Percentiles rank a stretch among this genome's conserved stretches.
phyloP scores from a whole-genome alignment of 2,113 vertebrate species.

The Epinephelus lanceolatus region DNA sequence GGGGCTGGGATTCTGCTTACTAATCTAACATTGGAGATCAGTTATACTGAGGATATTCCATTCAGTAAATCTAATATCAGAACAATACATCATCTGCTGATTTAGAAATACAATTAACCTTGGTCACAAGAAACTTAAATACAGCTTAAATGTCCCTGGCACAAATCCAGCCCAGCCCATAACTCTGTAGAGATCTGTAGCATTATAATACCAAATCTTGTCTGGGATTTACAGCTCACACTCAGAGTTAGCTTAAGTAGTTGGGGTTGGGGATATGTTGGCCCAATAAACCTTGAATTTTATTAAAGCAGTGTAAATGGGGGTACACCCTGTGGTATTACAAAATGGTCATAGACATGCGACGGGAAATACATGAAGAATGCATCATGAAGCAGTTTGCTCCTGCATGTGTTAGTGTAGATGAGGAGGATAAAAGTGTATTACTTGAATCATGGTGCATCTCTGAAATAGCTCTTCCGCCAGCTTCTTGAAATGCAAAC shows the following conservation, averaged over 20 bases:
- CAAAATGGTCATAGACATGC: neutral
- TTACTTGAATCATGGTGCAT: constrained; percentile 18
- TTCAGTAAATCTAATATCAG: constrained; percentile 49
- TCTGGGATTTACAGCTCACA: constrained; percentile 24
- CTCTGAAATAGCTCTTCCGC: constrained; percentile 1
- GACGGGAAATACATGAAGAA: neutral
- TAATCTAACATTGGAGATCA: constrained; percentile 39
- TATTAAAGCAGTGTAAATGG: neutral
- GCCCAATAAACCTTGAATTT: constrained; percentile 23
- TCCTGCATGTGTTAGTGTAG: constrained; percentile 4
- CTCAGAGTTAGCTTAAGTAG: constrained; percentile 19
- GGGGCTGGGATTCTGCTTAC: neutral
- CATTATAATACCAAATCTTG: constrained; percentile 37
- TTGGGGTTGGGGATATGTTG: constrained; percentile 6
- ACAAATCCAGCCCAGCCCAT: constrained; percentile 23
- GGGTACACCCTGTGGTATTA: neutral
- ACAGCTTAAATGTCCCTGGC: constrained; percentile 30
- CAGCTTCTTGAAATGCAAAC: constrained; percentile 20
- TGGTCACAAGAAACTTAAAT: constrained; percentile 45
- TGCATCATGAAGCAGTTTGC: constrained; percentile 7
- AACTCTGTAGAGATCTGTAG: constrained; percentile 28
- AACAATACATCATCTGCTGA: constrained; percentile 28
- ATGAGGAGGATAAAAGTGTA: constrained; percentile 21
- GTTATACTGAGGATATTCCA: constrained; percentile 35
- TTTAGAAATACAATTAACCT: constrained; percentile 58